Evolutionary conservation across 1,140 invertebrate species (phyloP).

Genomic region (Trichoplusia ni): DNA sequence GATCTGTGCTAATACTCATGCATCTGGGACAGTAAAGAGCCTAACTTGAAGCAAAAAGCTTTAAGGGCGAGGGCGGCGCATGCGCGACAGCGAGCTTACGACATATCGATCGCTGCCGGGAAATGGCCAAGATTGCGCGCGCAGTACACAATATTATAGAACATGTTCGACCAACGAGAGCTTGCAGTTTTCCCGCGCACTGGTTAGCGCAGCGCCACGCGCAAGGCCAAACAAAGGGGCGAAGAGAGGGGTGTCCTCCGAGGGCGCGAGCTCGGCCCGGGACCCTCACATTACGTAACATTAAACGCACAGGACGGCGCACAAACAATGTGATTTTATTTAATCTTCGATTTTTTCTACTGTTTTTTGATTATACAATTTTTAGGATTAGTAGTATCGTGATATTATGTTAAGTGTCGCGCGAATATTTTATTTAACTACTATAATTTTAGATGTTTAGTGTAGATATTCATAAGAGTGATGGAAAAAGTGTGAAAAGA

Average conservation of each 20-base stretch:
- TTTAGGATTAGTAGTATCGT: conserved; percentile 73
- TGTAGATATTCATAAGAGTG: conserved; percentile 48
- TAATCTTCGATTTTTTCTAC: conserved; percentile 72
- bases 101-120: conserved; percentile 42
- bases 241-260: conserved; percentile 39
- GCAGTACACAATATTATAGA: neutral
- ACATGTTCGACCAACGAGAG: neutral
- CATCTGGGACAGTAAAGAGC: conserved; percentile 47
- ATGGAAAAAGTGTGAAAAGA: conserved; percentile 39
- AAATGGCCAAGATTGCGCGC: conserved; percentile 8
- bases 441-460: conserved; percentile 63
- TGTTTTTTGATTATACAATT: conserved; percentile 77
- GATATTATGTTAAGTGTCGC: conserved; percentile 68
- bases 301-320: conserved; percentile 78
- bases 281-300: conserved; percentile 76
- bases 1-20: conserved; percentile 33
- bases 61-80: conserved; percentile 35
- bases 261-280: conserved; percentile 54
- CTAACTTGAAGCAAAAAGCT: conserved; percentile 17
- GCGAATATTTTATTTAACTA: conserved; percentile 55
- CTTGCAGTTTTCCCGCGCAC: conserved; percentile 40
- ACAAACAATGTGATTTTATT: conserved; percentile 81
- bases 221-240: conserved; percentile 36
- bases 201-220: conserved; percentile 18
- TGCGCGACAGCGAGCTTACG: conserved; percentile 27